Evolutionary conservation across 2,888 invertebrate species (phyloP), one percentile per base, ranked within the genome.

Genomic region (Leptinotarsa rubiginosa): DNA sequence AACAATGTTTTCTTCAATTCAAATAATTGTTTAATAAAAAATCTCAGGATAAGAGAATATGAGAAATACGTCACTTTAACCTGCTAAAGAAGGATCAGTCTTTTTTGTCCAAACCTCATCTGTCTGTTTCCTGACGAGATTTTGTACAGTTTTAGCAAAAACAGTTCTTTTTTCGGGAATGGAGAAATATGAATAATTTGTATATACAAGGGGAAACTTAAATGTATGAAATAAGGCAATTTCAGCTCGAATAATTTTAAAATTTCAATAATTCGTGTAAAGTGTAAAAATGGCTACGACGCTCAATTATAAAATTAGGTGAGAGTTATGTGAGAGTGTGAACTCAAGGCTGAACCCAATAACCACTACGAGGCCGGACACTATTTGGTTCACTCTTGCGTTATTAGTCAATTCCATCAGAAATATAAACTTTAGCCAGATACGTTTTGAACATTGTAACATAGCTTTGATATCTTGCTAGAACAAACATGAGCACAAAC

Each of bases 271-370:
- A 15, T 31, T 10, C 31, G 4, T 62, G n/a, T 56, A 16, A 25
- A 62, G 52, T 68, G 50, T 65, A 68, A 68, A 74, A 72, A 77
- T 67, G 77, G 78, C 80, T 81, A 81, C 80, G 77, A 74, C 78
- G 81, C 81, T 81, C 81, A 80, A 81, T 81, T 80, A 81, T 77
- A 73, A 75, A 75, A 73, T 77, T 78, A 78, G 76, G 69, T 73
- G 18, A 66, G 49, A 73, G 69, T 56, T 47, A 31, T 47, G 20
- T 69, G 18, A 67, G 22, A 20, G n/a, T 67, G 52, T 52, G 13
- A 7, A 18, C 31, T 41, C 56, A 22, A 69, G 56, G 25, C 7
- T 56, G 16, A 56, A 31, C 56, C 69, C 3, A 16, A 49, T 50
- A 20, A 54, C n/a, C 50, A 3, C 54, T 16, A n/a, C 41, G 15